Evolutionary conservation across 2,888 invertebrate genomes (phyloP), one percentile per base, ranked within the genome.

Genomic region (Dendrolimus houi): DNA sequence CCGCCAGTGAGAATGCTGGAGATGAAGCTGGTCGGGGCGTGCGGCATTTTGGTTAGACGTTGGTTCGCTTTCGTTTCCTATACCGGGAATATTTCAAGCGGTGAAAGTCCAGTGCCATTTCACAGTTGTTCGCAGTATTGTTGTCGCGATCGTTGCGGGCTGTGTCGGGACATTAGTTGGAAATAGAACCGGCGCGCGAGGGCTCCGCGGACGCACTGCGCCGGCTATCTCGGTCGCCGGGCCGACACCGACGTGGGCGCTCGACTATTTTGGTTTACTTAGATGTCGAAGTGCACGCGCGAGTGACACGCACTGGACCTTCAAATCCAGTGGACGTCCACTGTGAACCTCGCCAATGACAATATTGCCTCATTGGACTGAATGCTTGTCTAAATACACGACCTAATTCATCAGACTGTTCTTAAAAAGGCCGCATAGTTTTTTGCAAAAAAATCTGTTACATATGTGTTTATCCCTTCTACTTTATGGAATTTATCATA

Each of bases 171-270:
- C 82, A 83, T 83, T 75, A 75, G 81, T 82, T 83, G 75, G 80
- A 89, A 90, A 90, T 90, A 90, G 89, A 86, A 86, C 89, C 89
- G 89, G 81, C 87, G 82, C 81, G 88, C 74, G 85, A 81, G 86
- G 77, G 86, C 73, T 83, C 78, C 86, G 87, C 87, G 87, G 77
- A 74, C 84, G 78, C 75, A 89, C 89, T 89, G 84, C 81, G 84
- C 75, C 81, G 77, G 81, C 81, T 87, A 88, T 83, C 85, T 89
- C 89, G 88, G 88, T 87, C 89, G 88, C 89, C 85, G 86, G 85
- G 87, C 83, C 76, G 81, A 73, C 74, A 75, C 72, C 76, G 74
- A 70, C 65, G 47, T 47, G 47, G 62, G 65, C 79, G 87, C 85
- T 78, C 70, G 83, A 89, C 89, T 90, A 89, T 90, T 90, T 90